phyloP scores from a whole-genome alignment of 2,113 vertebrate genomes.

The Misgurnus anguillicaudatus region DNA sequence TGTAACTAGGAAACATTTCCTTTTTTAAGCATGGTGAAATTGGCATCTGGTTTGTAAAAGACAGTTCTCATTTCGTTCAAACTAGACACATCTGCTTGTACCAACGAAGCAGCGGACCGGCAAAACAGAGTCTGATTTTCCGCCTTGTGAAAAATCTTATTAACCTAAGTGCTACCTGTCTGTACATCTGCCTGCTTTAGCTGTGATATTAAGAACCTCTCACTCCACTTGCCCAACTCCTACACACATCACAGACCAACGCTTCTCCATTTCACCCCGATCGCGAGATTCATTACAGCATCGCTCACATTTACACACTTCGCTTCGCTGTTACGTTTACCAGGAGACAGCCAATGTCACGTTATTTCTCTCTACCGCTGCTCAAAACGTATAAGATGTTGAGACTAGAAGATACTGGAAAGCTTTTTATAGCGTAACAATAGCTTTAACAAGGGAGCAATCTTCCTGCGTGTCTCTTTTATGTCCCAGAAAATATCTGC shows the following conservation, averaged over 20 bases:
- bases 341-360: conserved; percentile 2
- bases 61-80: conserved; percentile 54
- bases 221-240: conserved; percentile 12
- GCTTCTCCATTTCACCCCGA: conserved; percentile 15
- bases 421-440: conserved; percentile 38
- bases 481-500: conserved; percentile 25
- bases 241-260: conserved; percentile 8
- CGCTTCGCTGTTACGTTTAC: conserved; percentile 19
- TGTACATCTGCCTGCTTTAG: conserved; percentile 20
- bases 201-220: conserved; percentile 26
- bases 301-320: conserved; percentile 32
- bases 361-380: conserved; percentile 4
- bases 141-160: conserved; percentile 56
- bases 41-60: conserved; percentile 40
- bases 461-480: conserved; percentile 35
- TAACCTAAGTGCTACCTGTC: conserved; percentile 58
- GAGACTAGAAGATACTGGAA: conserved; percentile 3
- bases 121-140: conserved; percentile 44
- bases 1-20: conserved; percentile 33
- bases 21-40: conserved; percentile 15
- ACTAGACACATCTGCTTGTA: conserved; percentile 47
- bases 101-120: conserved; percentile 13
- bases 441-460: conserved; percentile 41
- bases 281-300: conserved; percentile 36
- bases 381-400: conserved; percentile 1